Percentiles rank a stretch among this genome's conserved stretches.
Evolutionary conservation across 2,113 vertebrate genomes (phyloP).

Genomic region (Eretmodus cyanostictus): DNA sequence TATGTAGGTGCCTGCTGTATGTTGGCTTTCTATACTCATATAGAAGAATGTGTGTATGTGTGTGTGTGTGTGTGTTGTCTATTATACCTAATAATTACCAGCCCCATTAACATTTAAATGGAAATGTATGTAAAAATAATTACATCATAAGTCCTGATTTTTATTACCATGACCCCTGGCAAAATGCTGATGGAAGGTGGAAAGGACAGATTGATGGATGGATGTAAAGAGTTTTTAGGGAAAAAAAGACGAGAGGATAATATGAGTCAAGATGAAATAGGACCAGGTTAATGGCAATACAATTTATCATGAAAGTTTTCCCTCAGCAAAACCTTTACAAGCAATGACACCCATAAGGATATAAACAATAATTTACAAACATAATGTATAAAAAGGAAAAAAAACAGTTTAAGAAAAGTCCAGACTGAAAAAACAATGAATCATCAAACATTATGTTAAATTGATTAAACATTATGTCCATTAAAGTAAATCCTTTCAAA

Average conservation of each 20-base stretch:
- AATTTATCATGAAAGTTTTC: not conserved
- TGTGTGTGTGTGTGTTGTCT: not conserved
- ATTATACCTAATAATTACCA: constrained; percentile 41
- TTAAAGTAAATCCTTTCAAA: not conserved
- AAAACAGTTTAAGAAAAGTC: not conserved
- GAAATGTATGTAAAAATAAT: constrained; percentile 52
- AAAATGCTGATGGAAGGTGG: not conserved
- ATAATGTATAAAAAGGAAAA: not conserved
- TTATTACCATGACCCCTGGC: constrained; percentile 44
- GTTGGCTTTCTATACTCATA: not conserved
- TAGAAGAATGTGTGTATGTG: not conserved
- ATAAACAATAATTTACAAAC: not conserved
- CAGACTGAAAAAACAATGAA: not conserved
- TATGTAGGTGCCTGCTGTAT: not conserved
- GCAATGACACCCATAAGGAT: not conserved
- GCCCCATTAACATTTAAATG: constrained; percentile 54
- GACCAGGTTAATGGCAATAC: constrained; percentile 8
- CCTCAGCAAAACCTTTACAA: not conserved
- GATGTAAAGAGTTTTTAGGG: not conserved
- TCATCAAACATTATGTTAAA: not conserved
- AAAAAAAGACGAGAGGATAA: not conserved
- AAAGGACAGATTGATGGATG: constrained; percentile 7
- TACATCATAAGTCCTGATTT: constrained; percentile 17
- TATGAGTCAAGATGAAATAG: not conserved
- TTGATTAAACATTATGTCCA: not conserved